Base-by-base conservation (phyloP, 1,140 invertebrate species). In the Calycopis cecrops region DNA sequence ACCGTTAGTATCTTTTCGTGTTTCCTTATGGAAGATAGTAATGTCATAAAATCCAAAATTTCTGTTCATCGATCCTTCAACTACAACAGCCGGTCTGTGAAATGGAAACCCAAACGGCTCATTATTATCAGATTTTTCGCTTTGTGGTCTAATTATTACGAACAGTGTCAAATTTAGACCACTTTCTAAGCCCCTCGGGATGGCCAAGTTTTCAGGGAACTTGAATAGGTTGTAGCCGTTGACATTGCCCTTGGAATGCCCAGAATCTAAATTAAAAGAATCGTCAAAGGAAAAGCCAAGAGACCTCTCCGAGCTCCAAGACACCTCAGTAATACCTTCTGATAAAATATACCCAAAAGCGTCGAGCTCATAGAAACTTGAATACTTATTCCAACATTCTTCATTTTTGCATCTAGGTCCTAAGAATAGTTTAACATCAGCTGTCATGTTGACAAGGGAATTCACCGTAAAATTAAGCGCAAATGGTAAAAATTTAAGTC, bases 401-500 rank as follows among this genome's bases (percentile, higher is more conserved):
- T 62, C 51, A 38, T 52, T 33, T 35, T 89, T 75, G 61, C 84
- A 88, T 50, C 81, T 78, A n/a, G 91, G 91, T 48, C 88, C 90
- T n/a, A 91, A 59, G 78, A 90, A 92, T 12, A 91, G 59, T 49
- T 89, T 86, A 3, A 91, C 70, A 7, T 88, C 68, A 33, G 73
- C 87, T 48, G 79, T 86, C 52, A 71, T 76, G 2, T 69, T 66
- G 12, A 73, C 81, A 28, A 89, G 81, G 11, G 88, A 87, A 63
- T 85, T 75, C n/a, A 91, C 72, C 12, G 73, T 85, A 60, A 91
- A 88, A 54, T 87, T 81, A 18, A 89, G 87, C 38, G 66, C 81
- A 71, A 90, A 91, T 4, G 88, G 87, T 35, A 89, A 78, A 66
- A 91, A 88, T 48, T 92, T 90, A 0, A 93, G 71, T 56, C 92